phyloP scores from a whole-genome alignment of 2,888 invertebrate species.

The Diloba caeruleocephala region DNA sequence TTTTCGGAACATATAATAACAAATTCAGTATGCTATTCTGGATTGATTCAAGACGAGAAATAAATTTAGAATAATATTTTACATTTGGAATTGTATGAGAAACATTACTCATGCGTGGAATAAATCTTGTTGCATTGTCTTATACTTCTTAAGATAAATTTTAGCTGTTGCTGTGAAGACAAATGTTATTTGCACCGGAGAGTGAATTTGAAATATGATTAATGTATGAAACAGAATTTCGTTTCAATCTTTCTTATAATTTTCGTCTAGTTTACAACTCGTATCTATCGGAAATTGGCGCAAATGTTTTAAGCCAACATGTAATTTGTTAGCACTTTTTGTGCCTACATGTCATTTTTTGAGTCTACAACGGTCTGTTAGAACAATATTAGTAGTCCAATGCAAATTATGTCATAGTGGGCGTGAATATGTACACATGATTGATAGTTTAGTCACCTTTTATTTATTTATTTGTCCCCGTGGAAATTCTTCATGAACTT shows the following conservation, averaged over 20 bases:
- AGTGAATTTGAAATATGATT: constrained; percentile 16
- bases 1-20: constrained; percentile 13
- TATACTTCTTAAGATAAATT: constrained; percentile 7
- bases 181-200: constrained; percentile 25
- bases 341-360: constrained; percentile 13
- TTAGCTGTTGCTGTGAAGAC: constrained; percentile 15
- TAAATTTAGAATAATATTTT: background rate
- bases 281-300: constrained; percentile 5
- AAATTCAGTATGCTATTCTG: constrained; percentile 12
- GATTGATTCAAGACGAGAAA: constrained; percentile 9
- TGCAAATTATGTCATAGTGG: constrained; percentile 32
- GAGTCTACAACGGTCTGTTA: constrained; percentile 13
- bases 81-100: constrained; percentile 8
- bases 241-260: constrained; percentile 1
- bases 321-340: constrained; percentile 21
- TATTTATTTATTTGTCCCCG: too few relatives aligned
- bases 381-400: constrained; percentile 13
- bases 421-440: constrained; percentile 6
- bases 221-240: constrained; percentile 2
- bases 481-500: too few relatives aligned
- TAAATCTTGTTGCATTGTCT: constrained; percentile 20
- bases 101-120: constrained; percentile 18
- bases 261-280: constrained; percentile 11
- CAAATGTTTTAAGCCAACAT: constrained; percentile 18
- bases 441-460: too few relatives aligned